A percentile compares a stretch with the other conserved stretches of the same genome.
phyloP scores from a whole-genome alignment of 2,797 vertebrate species.

The Coranthus polyacanthus region DNA sequence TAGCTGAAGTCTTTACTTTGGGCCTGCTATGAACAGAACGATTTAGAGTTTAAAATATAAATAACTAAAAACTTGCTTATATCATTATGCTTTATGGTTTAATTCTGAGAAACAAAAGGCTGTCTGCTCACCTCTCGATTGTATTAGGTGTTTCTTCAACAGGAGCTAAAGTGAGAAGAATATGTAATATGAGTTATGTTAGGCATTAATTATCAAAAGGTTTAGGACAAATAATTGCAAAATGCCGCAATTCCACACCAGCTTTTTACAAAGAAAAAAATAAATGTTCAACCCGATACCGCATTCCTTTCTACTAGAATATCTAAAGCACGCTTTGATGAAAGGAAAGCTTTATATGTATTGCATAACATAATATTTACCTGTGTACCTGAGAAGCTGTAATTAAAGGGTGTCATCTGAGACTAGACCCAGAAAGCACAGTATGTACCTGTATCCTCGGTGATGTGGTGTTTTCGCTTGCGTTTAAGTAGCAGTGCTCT shows the following conservation, averaged over 20 bases:
- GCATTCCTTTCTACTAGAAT: constrained; percentile 3
- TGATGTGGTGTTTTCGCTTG: constrained; percentile 78
- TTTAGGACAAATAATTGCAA: neutral
- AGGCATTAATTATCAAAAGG: neutral
- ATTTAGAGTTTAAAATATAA: constrained; percentile 13
- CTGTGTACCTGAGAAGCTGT: constrained; percentile 14
- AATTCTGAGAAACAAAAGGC: constrained; percentile 4
- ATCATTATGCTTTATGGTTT: constrained; percentile 4
- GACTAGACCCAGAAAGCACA: constrained; percentile 11
- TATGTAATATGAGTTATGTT: neutral
- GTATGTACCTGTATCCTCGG: constrained; percentile 62
- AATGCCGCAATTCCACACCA: neutral
- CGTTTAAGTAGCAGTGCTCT: constrained; percentile 80
- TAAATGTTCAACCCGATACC: neutral
- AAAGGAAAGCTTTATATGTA: neutral
- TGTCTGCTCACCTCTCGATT: constrained; percentile 69
- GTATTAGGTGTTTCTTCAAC: constrained; percentile 23
- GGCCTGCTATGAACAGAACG: constrained; percentile 55
- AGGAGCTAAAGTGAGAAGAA: constrained; percentile 29
- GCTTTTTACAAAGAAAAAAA: neutral
- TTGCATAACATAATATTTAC: constrained; percentile 16
- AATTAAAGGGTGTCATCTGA: constrained; percentile 38
- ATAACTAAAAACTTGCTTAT: constrained; percentile 11
- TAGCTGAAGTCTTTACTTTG: constrained; percentile 68
- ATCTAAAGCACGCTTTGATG: neutral